Base-by-base conservation (phyloP, 2,113 vertebrate genomes). In the Picathartes gymnocephalus region DNA sequence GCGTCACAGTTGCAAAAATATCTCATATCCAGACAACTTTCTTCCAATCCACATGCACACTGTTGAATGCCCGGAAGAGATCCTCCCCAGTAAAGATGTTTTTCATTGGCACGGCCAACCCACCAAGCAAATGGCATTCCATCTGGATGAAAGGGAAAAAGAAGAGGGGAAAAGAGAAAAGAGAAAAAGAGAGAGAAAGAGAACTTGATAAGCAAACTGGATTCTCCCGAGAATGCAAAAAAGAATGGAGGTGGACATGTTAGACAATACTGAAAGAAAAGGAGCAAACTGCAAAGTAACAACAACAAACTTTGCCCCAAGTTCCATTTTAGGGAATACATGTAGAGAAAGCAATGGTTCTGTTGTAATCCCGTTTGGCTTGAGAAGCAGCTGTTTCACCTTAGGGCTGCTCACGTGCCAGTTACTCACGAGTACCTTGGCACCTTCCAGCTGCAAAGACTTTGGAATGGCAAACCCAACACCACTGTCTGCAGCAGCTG, bases 1-100 rank as follows among this genome's bases (percentile, higher is more conserved):
- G 99, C 99, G 1, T 99, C 99, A 81, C 99, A 99, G 97, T 99
- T 99, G 97, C 99, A 99, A 98, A 99, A 99, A 96, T 99, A 98
- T 96, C 98, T 98, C 97, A 98, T 98, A 95, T 99, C 99, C 60
- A 99, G 93, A 95, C 99, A 99, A 97, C 98, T 99, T 97, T 99
- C 99, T 70, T 99, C 98, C 95, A 99, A 96, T 95, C 99, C 99
- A 96, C 99, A 99, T 62, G 98, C 98, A 91, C 99, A 99, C 89
- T 99, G 98, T 88, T 99, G 99, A 20, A 99, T 98, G 74, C 99
- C 99, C 4, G 99, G 99, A 81, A 98, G 97, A 64, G 98, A 98
- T 40, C 99, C 99, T 78, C 99, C 99, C 99, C 99, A 99, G 97
- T 99, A 99, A 68, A 98, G 98, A 60, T 99, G 98, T 81, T 96